Conservation (phyloP, 2,113 vertebrate species). For the Murina feae region DNA sequence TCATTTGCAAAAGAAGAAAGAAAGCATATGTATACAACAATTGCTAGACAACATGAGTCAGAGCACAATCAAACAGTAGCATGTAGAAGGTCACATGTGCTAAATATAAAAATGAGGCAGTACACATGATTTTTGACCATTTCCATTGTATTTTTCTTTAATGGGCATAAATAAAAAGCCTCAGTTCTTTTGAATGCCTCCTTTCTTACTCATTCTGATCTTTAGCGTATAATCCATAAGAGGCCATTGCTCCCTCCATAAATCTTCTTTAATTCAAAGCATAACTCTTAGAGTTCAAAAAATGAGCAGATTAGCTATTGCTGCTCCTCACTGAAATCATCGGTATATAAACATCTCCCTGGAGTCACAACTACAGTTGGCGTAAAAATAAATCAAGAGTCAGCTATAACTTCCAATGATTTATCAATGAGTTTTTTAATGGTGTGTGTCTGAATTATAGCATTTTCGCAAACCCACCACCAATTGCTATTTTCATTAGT, state of each 20-base stretch:
- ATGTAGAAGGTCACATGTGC: conserved; percentile 5
- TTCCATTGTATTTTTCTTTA: conserved; percentile 61
- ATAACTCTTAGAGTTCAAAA: conserved; percentile 60
- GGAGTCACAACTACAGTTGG: conserved; percentile 16
- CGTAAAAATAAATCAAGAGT: conserved; percentile 69
- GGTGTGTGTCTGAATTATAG: conserved; percentile 61
- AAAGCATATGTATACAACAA: neutral
- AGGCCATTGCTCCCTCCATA: conserved; percentile 48
- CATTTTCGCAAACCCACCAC: conserved; percentile 43
- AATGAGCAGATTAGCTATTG: conserved; percentile 61
- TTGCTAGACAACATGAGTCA: neutral
- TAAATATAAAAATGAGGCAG: conserved; percentile 4
- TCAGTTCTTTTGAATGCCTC: conserved; percentile 67
- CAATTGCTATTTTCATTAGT: conserved; percentile 53
- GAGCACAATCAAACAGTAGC: neutral
- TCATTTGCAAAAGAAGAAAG: neutral
- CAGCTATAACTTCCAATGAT: conserved; percentile 48
- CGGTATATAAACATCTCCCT: conserved; percentile 56
- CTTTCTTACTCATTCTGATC: conserved; percentile 66
- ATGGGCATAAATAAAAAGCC: conserved; percentile 57
- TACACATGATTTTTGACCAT: conserved; percentile 2
- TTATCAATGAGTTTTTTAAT: conserved; percentile 69
- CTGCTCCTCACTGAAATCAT: conserved; percentile 57
- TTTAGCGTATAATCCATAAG: conserved; percentile 52
- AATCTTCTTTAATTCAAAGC: conserved; percentile 71